Conservation (phyloP, 2,797 vertebrate species). For the Schizopygopsis malacanthus region DNA sequence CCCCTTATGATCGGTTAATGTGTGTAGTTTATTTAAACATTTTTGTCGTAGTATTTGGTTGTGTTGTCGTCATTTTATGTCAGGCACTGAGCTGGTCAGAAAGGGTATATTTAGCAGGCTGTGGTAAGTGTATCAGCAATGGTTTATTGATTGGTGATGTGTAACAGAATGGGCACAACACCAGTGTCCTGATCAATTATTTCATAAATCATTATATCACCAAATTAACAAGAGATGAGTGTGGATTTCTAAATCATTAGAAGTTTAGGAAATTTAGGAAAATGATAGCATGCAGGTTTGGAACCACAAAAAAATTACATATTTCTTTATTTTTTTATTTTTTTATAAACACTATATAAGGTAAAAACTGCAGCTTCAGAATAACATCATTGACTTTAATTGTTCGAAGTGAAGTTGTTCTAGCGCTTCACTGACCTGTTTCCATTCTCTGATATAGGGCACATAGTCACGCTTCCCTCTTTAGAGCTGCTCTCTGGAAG, state of each 20-base stretch:
- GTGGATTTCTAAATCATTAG: not conserved
- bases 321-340: not conserved
- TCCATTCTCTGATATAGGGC: slow-evolving; percentile 43
- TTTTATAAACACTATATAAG: not conserved
- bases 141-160: slow-evolving; percentile 29
- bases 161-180: slow-evolving; percentile 22
- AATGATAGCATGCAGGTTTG: not conserved
- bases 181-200: slow-evolving; percentile 29
- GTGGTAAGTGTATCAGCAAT: slow-evolving; percentile 24
- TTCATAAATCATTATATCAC: slow-evolving; percentile 7
- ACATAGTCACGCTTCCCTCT: slow-evolving; percentile 44
- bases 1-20: not conserved
- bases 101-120: slow-evolving; percentile 12
- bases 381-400: not conserved
- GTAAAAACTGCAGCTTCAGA: not conserved
- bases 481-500: slow-evolving; percentile 49
- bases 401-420: slow-evolving; percentile 24
- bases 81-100: slow-evolving; percentile 9
- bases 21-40: not conserved
- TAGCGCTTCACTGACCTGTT: slow-evolving; percentile 24
- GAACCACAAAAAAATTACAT: too few species aligned
- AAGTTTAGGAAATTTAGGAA: not conserved
- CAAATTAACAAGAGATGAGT: slow-evolving; percentile 8
- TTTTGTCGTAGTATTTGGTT: slow-evolving; percentile 15
- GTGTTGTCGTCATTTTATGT: slow-evolving; percentile 25